phyloP scores from a whole-genome alignment of 37 sponge, comb jelly and placozoan species.

The Axinella damicornis region DNA sequence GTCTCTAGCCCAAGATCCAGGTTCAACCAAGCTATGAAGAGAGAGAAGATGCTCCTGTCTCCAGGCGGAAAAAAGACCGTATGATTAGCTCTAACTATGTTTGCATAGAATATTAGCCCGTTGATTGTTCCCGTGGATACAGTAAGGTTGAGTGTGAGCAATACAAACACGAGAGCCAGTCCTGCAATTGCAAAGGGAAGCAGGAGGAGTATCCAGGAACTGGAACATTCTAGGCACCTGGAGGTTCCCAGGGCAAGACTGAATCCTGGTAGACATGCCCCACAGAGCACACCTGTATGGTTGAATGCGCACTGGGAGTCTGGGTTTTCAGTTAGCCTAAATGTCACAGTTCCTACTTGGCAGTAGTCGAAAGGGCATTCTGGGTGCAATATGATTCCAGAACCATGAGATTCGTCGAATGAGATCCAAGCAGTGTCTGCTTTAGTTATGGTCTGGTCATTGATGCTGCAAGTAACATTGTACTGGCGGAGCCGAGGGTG shows the following conservation, averaged over 20 bases:
- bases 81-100: constrained; percentile 9
- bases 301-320: constrained; percentile 21
- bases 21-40: constrained; percentile 38
- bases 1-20: constrained; percentile 30
- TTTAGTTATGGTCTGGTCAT: no score
- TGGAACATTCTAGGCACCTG: constrained; percentile 30
- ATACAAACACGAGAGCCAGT: constrained; percentile 15
- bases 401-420: no score
- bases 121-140: constrained; percentile 48
- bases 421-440: no score
- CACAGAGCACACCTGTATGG: constrained; percentile 49
- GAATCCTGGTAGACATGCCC: constrained; percentile 6
- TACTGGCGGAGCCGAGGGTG: no score
- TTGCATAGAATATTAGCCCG: constrained; percentile 52
- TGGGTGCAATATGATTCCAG: no score
- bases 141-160: constrained; percentile 39
- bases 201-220: constrained; percentile 23
- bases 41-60: background rate
- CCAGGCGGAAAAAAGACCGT: background rate
- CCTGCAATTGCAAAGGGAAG: constrained; percentile 16
- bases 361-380: no score
- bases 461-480: no score
- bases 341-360: no score
- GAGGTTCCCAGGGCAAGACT: constrained; percentile 37
- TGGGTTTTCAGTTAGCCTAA: no score